Conservation (phyloP, 2,888 invertebrate species). For the Sesamia inferens region DNA sequence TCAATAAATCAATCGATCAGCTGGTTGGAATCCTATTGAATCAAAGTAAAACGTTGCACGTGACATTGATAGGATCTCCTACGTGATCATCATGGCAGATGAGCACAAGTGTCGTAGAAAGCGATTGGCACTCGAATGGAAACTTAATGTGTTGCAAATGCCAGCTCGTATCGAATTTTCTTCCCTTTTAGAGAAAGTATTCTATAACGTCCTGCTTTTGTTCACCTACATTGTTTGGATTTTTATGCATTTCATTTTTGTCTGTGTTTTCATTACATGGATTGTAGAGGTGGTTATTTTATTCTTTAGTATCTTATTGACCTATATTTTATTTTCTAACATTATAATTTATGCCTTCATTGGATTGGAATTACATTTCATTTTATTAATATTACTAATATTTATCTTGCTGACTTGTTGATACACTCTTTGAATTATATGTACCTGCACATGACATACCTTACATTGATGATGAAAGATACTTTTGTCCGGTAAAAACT, state of each 20-base stretch:
- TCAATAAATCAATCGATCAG: slow-evolving; percentile 15
- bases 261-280: background rate
- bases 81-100: slow-evolving; percentile 61
- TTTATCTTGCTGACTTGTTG: background rate
- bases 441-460: too few species aligned
- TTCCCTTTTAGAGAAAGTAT: slow-evolving; percentile 63
- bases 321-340: background rate
- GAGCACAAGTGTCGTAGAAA: slow-evolving; percentile 63
- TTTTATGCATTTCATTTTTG: slow-evolving; percentile 19
- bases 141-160: slow-evolving; percentile 61
- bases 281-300: background rate
- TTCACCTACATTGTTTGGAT: slow-evolving; percentile 42
- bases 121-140: slow-evolving; percentile 61
- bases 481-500: background rate
- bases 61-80: slow-evolving; percentile 48
- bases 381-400: too few species aligned
- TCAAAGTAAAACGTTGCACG: slow-evolving; percentile 42
- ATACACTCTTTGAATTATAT: background rate
- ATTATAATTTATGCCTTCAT: background rate
- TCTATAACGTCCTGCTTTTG: slow-evolving; percentile 50
- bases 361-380: background rate
- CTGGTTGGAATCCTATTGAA: slow-evolving; percentile 29
- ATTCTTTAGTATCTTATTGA: background rate
- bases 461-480: background rate
- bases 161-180: slow-evolving; percentile 54